A percentile compares a stretch with the other conserved stretches of the same genome.
phyloP scores from a whole-genome alignment of 1,140 invertebrate species.

The Cyrtorhinus lividipennis region DNA sequence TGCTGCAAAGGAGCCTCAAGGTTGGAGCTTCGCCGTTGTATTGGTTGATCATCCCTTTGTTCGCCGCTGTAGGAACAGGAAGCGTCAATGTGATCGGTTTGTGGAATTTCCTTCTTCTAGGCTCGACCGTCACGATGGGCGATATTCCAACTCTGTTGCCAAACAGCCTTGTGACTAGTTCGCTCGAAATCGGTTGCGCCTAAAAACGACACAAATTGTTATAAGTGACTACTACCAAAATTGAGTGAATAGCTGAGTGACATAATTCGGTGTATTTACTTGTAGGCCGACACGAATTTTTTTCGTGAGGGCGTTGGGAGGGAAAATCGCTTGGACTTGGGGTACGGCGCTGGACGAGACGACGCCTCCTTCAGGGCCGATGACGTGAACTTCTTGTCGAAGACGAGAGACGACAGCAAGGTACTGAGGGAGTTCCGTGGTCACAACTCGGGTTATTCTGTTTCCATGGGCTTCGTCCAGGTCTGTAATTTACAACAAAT shows the following conservation, averaged over 20 bases:
- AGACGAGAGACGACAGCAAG: constrained; percentile 87
- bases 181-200: constrained; percentile 78
- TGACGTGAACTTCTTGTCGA: constrained; percentile 82
- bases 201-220: constrained; percentile 32
- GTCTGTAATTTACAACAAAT: constrained; percentile 8
- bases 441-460: constrained; percentile 80
- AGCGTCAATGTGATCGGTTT: constrained; percentile 91
- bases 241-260: neutral
- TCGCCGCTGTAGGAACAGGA: constrained; percentile 75
- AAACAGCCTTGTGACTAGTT: constrained; percentile 66
- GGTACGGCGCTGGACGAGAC: constrained; percentile 88
- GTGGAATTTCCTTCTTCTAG: constrained; percentile 87
- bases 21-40: constrained; percentile 68
- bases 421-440: constrained; percentile 92
- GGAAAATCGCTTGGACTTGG: constrained; percentile 91
- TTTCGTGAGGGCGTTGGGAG: constrained; percentile 82
- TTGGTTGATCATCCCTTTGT: constrained; percentile 78
- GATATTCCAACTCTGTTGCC: constrained; percentile 85
- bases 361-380: constrained; percentile 88
- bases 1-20: constrained; percentile 77
- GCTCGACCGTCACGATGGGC: constrained; percentile 93
- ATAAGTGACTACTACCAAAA: neutral
- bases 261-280: constrained; percentile 35
- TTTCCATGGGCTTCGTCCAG: constrained; percentile 7
- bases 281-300: constrained; percentile 90